Evolutionary conservation across 2,113 vertebrate species (phyloP).

Genomic region (Perca schrenkii): DNA sequence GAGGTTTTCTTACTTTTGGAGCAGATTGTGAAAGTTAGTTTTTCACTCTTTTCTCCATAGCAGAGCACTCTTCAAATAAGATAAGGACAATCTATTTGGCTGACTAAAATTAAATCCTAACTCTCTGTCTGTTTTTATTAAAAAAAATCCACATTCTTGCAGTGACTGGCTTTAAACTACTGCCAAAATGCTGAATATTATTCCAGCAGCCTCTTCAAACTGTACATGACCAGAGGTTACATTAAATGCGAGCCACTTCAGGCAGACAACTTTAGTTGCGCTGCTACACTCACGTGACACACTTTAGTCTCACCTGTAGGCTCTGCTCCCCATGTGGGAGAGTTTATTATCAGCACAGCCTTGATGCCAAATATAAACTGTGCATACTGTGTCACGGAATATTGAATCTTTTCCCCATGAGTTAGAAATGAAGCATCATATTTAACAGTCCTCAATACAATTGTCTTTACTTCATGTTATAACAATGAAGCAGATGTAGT

Average conservation of each 20-base stretch:
- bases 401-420: background rate
- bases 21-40: background rate
- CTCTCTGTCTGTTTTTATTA: background rate
- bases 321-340: constrained; percentile 20
- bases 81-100: background rate
- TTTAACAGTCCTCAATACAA: background rate
- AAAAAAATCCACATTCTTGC: background rate
- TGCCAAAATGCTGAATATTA: constrained; percentile 17
- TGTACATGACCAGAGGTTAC: constrained; percentile 18
- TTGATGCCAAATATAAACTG: constrained; percentile 44
- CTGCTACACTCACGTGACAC: constrained; percentile 18
- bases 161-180: background rate
- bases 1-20: background rate
- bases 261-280: constrained; percentile 1
- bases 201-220: background rate
- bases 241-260: constrained; percentile 13
- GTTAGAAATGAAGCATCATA: background rate
- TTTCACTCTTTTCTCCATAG: background rate
- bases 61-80: background rate
- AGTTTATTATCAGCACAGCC: constrained; percentile 30
- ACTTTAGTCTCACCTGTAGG: constrained; percentile 26
- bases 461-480: constrained; percentile 9
- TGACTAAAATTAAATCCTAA: background rate
- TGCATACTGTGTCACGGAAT: constrained; percentile 5
- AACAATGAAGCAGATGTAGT: background rate